phyloP scores from a whole-genome alignment of 2,797 vertebrate species.

The Tangara arthus region DNA sequence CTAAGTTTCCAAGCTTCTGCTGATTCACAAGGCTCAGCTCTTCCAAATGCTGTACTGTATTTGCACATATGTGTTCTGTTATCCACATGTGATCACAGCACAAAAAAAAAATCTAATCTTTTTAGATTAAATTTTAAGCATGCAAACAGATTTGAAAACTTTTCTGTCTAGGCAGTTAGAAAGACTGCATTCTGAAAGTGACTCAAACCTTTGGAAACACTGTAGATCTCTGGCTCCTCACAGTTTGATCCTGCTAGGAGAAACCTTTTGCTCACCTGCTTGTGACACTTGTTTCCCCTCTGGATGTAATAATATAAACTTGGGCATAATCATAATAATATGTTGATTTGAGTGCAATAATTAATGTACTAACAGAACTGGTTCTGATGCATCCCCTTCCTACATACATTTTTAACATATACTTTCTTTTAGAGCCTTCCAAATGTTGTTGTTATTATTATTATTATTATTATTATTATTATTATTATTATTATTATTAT shows the following conservation, averaged over 20 bases:
- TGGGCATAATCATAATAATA: background rate
- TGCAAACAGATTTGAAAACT: background rate
- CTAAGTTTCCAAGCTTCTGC: background rate
- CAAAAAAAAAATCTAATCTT: background rate
- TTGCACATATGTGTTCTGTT: background rate
- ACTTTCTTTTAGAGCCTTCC: background rate
- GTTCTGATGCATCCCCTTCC: background rate
- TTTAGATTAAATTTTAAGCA: background rate
- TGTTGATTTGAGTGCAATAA: background rate
- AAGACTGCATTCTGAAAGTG: background rate
- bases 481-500: background rate
- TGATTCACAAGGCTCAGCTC: background rate
- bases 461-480: background rate
- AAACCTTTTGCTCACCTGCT: background rate
- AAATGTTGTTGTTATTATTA: background rate
- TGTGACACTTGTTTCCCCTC: background rate
- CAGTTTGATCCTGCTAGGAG: background rate
- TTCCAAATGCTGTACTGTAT: background rate
- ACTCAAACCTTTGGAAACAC: background rate
- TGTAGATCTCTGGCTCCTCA: accelerated
- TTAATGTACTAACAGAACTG: background rate
- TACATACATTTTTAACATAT: background rate
- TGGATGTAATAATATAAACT: background rate
- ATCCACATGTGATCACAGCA: background rate
- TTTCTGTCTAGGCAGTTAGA: accelerated